phyloP scores from a whole-genome alignment of 1,140 invertebrate species.

The Batillaria attramentaria region DNA sequence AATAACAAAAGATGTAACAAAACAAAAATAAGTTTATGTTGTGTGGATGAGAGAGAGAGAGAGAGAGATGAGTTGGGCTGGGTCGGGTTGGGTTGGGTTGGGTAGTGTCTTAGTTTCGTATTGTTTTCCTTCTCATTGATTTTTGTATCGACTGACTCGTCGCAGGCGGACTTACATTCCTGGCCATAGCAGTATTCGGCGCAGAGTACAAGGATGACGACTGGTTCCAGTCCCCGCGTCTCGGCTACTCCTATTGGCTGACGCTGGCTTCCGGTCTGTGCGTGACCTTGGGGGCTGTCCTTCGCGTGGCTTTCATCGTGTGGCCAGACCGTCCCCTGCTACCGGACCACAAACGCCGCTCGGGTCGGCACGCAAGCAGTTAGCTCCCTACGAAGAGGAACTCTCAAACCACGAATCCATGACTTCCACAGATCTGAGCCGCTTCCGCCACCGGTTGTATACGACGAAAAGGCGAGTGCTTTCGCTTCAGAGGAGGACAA shows the following conservation, averaged over 20 bases:
- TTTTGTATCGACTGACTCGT: too few species aligned
- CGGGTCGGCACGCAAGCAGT: too few species aligned
- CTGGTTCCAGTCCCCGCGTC: background rate
- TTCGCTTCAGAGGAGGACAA: too few species aligned
- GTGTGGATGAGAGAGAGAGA: background rate
- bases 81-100: background rate
- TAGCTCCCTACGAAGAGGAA: too few species aligned
- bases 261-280: background rate
- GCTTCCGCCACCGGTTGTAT: too few species aligned
- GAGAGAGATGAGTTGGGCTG: background rate
- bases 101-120: background rate
- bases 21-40: background rate
- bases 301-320: background rate
- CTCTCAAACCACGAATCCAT: too few species aligned
- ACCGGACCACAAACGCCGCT: background rate
- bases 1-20: background rate
- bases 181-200: background rate
- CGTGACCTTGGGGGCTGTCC: background rate
- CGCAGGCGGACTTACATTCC: background rate
- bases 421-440: too few species aligned
- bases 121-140: background rate
- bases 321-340: background rate
- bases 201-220: background rate
- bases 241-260: conserved; percentile 19
- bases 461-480: too few species aligned